Conservation (phyloP, 2,113 vertebrate genomes). For the Holacanthus passer region DNA sequence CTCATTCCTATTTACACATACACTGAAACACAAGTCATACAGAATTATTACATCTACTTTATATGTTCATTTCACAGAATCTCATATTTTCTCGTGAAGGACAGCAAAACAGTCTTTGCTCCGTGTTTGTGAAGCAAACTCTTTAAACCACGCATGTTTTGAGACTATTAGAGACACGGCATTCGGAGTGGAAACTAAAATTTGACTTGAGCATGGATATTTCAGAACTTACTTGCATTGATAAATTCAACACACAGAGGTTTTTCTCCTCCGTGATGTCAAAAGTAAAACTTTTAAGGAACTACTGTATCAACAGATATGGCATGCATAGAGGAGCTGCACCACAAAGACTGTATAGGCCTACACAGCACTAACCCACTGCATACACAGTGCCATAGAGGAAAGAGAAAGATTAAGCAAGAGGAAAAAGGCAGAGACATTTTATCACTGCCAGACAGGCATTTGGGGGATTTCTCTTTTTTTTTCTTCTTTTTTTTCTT, state of each 20-base stretch:
- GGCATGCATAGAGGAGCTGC: slow-evolving; percentile 85
- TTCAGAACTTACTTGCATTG: slow-evolving; percentile 53
- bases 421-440: slow-evolving; percentile 37
- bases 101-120: slow-evolving; percentile 44
- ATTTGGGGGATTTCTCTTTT: slow-evolving; percentile 4
- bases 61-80: slow-evolving; percentile 65
- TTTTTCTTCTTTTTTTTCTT: slow-evolving; percentile 25
- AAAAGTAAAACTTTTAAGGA: slow-evolving; percentile 60
- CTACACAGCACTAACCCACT: slow-evolving; percentile 77
- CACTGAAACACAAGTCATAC: slow-evolving; percentile 71
- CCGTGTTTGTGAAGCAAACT: slow-evolving; percentile 42
- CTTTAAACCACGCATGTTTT: slow-evolving; percentile 35
- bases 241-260: slow-evolving; percentile 41
- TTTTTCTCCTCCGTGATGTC: slow-evolving; percentile 25
- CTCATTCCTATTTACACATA: slow-evolving; percentile 73
- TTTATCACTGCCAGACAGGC: slow-evolving; percentile 54
- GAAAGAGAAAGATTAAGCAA: slow-evolving; percentile 50
- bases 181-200: slow-evolving; percentile 50
- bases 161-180: slow-evolving; percentile 47
- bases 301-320: slow-evolving; percentile 75
- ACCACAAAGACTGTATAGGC: slow-evolving; percentile 75
- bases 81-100: slow-evolving; percentile 33
- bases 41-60: slow-evolving; percentile 67
- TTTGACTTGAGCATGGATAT: slow-evolving; percentile 31
- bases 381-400: slow-evolving; percentile 64